These are phyloP conservation scores for Acrobasis consociella DNA, from an alignment of 2,888 invertebrate species.

Conservation along the genomic window DNA sequence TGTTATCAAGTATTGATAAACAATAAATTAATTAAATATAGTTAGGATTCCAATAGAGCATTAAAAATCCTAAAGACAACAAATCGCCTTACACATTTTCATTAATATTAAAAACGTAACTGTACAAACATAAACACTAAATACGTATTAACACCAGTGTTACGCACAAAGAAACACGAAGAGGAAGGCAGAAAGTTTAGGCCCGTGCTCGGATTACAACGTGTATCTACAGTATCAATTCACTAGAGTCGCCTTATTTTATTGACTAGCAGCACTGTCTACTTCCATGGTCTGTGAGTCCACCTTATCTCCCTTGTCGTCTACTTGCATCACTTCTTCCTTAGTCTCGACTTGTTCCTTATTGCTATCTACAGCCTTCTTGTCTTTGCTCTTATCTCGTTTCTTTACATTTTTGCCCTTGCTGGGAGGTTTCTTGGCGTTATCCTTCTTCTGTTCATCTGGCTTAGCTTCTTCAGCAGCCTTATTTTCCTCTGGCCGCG, in stretches of 20 bases:
- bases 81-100: constrained; percentile 52
- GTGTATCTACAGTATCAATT: constrained; percentile 58
- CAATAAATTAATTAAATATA: constrained; percentile 78
- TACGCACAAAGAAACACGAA: constrained; percentile 64
- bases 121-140: constrained; percentile 77
- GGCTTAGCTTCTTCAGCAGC: constrained; percentile 45
- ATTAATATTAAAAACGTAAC: constrained; percentile 71
- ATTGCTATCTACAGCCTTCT: constrained; percentile 51
- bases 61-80: constrained; percentile 65
- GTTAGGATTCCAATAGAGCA: constrained; percentile 65
- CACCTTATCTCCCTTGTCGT: constrained; percentile 58
- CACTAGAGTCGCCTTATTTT: constrained; percentile 69
- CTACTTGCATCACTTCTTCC: constrained; percentile 57
- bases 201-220: constrained; percentile 52
- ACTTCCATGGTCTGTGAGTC: constrained; percentile 71
- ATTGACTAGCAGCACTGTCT: constrained; percentile 79
- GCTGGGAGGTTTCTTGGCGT: constrained; percentile 39
- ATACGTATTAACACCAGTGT: constrained; percentile 64
- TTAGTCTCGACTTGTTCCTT: constrained; percentile 45
- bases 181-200: constrained; percentile 47
- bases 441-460: constrained; percentile 38
- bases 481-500: constrained; percentile 50
- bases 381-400: constrained; percentile 77
- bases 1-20: constrained; percentile 78
- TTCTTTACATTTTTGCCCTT: constrained; percentile 69